Conservation (phyloP, 2,888 invertebrate genomes). For the Erynnis tages region DNA sequence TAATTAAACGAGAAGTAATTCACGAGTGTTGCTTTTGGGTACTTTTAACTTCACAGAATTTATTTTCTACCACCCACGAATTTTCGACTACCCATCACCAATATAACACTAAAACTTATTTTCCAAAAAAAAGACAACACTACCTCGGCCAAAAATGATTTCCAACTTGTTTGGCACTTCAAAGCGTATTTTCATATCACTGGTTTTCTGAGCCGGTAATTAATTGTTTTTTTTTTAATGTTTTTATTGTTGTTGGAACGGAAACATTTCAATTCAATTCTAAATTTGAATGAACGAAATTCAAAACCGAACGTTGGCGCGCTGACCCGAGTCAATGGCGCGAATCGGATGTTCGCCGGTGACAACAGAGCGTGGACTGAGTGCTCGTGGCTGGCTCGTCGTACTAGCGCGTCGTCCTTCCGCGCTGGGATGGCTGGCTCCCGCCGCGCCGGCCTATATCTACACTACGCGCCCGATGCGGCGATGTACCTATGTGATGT, state of each 20-base stretch:
- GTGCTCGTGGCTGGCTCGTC: not conserved
- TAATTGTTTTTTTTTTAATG: slow-evolving; percentile 25
- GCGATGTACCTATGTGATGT: slow-evolving; percentile 62
- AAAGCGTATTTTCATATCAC: slow-evolving; percentile 76
- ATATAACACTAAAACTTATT: slow-evolving; percentile 4
- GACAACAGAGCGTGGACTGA: slow-evolving; percentile 58
- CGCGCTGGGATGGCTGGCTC: slow-evolving; percentile 67
- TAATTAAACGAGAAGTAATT: slow-evolving; percentile 5
- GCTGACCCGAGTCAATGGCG: slow-evolving; percentile 51
- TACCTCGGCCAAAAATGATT: slow-evolving; percentile 72
- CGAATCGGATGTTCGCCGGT: slow-evolving; percentile 62
- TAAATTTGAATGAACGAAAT: slow-evolving; percentile 28
- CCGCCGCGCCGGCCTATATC: slow-evolving; percentile 77
- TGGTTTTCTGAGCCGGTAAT: slow-evolving; percentile 43
- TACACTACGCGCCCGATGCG: slow-evolving; percentile 34
- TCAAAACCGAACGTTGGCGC: slow-evolving; percentile 39
- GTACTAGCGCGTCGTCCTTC: slow-evolving; percentile 54
- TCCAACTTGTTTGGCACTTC: slow-evolving; percentile 79
- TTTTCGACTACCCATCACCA: not conserved
- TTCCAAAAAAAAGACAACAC: slow-evolving; percentile 37
- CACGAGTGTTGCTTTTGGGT: slow-evolving; percentile 8
- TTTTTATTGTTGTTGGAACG: slow-evolving; percentile 37
- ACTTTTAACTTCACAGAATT: slow-evolving; percentile 15
- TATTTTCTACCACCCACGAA: slow-evolving; percentile 14
- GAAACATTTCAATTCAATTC: slow-evolving; percentile 36